Evolutionary conservation across 2,888 invertebrate genomes (phyloP), one percentile per base, ranked within the genome.

Genomic region (Tribolium freemani): DNA sequence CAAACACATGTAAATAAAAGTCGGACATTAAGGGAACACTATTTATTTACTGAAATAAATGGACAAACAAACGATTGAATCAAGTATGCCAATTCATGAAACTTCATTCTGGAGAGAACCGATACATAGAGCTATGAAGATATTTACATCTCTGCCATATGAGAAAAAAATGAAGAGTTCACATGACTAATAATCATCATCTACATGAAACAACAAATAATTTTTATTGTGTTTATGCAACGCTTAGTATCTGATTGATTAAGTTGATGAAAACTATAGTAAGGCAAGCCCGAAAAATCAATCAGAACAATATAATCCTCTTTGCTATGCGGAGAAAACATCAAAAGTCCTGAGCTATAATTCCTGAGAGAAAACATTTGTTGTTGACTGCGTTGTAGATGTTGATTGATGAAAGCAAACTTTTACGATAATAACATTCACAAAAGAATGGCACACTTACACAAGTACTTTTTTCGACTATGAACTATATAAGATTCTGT

Each of bases 31-130:
- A 87, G 87, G 87, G 87, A 87, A 87, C 87, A 87, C 87, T 87
- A 86, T 87, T 86, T 87, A 86, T 87, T 86, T 84, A 85, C 84
- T 85, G 86, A 86, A 86, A 83, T 84, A 84, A 83, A 82, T 82
- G 83, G 82, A 84, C 83, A 84, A 83, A 84, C 80, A 81, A 80
- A 80, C 77, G 76, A 77, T 81, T 76, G 80, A 80, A 80, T 83
- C 80, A 83, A 84, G 84, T 85, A 85, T 85, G 84, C 85, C 85
- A 84, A 84, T 81, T 77, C 63, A 71, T 72, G 44, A 56, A 67
- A 71, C 57, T 67, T 71, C 45, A 51, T 46, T 69, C 46, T 58
- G 60, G 20, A 73, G 56, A 69, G 9, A 61, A 61, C 64, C 30
- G 48, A 58, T 61, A 56, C 30, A 54, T 70, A 56, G 31, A 67